Evolutionary conservation across 2,113 vertebrate species (phyloP).

Genomic region (Alexandromys fortis): DNA sequence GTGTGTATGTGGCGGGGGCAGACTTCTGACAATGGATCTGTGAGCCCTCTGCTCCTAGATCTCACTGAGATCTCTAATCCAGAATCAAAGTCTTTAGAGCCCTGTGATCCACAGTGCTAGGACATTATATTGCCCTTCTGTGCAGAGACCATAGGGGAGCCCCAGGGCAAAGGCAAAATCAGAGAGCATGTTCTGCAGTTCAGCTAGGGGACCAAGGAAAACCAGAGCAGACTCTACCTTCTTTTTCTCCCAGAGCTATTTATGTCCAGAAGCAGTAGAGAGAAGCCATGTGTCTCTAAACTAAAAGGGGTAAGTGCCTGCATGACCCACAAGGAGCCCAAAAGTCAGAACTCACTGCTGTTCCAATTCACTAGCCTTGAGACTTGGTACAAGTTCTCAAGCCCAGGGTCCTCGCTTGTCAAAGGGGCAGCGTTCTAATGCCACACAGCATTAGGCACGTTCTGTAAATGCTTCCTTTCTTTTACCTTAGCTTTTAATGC

Average conservation of each 20-base stretch:
- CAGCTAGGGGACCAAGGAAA: background rate
- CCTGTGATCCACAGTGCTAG: background rate
- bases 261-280: background rate
- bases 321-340: background rate
- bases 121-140: background rate
- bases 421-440: background rate
- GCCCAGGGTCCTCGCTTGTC: background rate
- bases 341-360: background rate
- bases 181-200: background rate
- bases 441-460: background rate
- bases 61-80: background rate
- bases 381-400: background rate
- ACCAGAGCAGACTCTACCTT: background rate
- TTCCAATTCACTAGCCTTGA: background rate
- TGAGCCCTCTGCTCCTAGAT: background rate
- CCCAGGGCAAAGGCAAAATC: background rate
- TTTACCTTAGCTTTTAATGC: background rate
- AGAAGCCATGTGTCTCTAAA: background rate
- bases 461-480: background rate
- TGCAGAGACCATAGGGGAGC: too few relatives aligned
- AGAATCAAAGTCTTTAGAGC: background rate
- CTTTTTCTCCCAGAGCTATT: background rate
- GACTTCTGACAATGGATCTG: too few relatives aligned
- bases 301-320: background rate
- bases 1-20: too few relatives aligned